phyloP scores from a whole-genome alignment of 2,888 invertebrate species.

The Xanthia icteritia region DNA sequence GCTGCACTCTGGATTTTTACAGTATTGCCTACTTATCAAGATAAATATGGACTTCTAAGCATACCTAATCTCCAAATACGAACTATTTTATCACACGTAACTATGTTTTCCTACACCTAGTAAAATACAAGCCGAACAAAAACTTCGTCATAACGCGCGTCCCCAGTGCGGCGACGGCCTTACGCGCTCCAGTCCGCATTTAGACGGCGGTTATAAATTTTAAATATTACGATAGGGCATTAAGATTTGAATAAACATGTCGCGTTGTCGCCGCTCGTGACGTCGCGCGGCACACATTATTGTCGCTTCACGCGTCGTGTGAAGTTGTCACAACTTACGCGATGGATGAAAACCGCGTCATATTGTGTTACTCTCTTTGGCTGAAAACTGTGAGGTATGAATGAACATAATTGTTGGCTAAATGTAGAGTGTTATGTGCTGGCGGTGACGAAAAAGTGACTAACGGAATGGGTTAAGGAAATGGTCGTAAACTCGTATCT shows the following conservation, averaged over 20 bases:
- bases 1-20: background rate
- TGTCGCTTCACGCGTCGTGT: constrained; percentile 62
- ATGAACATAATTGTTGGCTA: constrained; percentile 22
- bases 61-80: background rate
- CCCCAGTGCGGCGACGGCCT: constrained; percentile 42
- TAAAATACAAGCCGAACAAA: constrained; percentile 1
- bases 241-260: constrained; percentile 88
- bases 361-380: constrained; percentile 21
- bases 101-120: background rate
- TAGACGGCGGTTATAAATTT: constrained; percentile 79
- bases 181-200: constrained; percentile 70
- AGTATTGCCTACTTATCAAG: background rate
- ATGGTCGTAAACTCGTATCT: background rate
- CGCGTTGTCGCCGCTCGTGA: constrained; percentile 75
- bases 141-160: constrained; percentile 17
- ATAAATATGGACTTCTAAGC: background rate
- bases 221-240: constrained; percentile 83
- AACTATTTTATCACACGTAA: background rate
- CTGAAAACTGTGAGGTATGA: constrained; percentile 15
- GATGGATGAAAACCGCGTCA: constrained; percentile 42
- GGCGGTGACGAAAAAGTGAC: constrained; percentile 11
- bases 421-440: background rate
- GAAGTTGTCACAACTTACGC: constrained; percentile 53
- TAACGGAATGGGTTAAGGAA: constrained; percentile 15
- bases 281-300: constrained; percentile 75